These are phyloP conservation scores for Buphagus erythrorhynchus DNA, from an alignment of 2,797 vertebrate species.

Conservation along the genomic window DNA sequence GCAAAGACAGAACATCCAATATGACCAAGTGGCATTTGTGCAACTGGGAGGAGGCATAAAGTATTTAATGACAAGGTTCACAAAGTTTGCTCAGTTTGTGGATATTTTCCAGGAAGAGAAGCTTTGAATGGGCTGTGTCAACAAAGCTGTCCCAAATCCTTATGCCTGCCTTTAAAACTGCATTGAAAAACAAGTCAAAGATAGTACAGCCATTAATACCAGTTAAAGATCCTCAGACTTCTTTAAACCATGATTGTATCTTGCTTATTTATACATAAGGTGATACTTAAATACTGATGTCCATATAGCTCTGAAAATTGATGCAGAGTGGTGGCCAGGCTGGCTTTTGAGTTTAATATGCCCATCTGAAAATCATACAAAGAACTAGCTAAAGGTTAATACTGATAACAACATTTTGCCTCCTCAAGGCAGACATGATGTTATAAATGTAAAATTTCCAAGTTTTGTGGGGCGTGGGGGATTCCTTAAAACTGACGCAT, in stretches of 20 bases:
- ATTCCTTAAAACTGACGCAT: conserved; percentile 65
- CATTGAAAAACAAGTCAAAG: not conserved
- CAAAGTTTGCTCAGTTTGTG: not conserved
- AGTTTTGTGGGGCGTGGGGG: conserved; percentile 56
- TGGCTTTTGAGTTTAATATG: not conserved
- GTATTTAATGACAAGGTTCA: not conserved
- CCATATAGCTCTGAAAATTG: not conserved
- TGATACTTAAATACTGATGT: not conserved
- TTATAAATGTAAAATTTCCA: conserved; percentile 61
- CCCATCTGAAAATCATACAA: not conserved
- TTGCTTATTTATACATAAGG: not conserved
- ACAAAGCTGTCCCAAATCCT: not conserved
- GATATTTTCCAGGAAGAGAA: conserved; percentile 3
- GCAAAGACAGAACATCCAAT: not conserved
- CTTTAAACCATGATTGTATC: not conserved
- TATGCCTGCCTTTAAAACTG: not conserved
- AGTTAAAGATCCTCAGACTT: not conserved
- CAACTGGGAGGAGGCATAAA: not conserved
- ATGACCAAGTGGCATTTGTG: not conserved
- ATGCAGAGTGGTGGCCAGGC: not conserved
- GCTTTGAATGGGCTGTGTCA: not conserved
- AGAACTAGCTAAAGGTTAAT: conserved; percentile 26
- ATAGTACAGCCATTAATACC: not conserved
- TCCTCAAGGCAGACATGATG: conserved; percentile 58
- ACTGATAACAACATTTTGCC: conserved; percentile 45